Percentiles rank a stretch among this genome's conserved stretches.
phyloP scores from a whole-genome alignment of 2,888 invertebrate genomes.

The Asteroscopus sphinx region DNA sequence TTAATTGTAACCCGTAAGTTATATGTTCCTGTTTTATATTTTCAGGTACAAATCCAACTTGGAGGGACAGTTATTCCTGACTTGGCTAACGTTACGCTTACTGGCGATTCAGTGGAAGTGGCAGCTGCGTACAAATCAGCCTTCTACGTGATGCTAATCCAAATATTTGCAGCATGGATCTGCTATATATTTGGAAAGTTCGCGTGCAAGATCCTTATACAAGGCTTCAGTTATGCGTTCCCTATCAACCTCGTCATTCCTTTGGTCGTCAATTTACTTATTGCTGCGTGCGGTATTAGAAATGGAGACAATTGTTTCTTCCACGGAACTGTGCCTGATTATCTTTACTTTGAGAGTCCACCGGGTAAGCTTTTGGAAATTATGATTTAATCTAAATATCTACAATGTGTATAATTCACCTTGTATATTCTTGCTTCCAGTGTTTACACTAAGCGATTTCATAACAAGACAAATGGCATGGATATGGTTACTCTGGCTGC shows the following conservation, averaged over 20 bases:
- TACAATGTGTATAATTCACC: constrained; percentile 1
- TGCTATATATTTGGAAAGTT: constrained; percentile 98
- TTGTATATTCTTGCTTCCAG: constrained; percentile 68
- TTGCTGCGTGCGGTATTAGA: constrained; percentile 96
- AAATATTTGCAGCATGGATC: constrained; percentile 95
- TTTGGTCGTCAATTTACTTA: constrained; percentile 95
- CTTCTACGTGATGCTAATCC: constrained; percentile 94
- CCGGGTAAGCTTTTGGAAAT: constrained; percentile 77
- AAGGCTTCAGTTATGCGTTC: constrained; percentile 99
- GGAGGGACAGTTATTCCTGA: constrained; percentile 92
- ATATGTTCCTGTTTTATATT: constrained; percentile 5
- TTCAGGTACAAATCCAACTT: constrained; percentile 90
- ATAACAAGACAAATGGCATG: constrained; percentile 96
- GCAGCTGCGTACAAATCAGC: constrained; percentile 93
- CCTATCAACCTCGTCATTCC: constrained; percentile 98
- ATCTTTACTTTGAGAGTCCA: constrained; percentile 97
- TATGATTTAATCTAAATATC: not conserved
- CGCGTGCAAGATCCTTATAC: constrained; percentile 98
- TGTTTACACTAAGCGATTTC: constrained; percentile 95
- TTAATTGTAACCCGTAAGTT: too few species aligned
- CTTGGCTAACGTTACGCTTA: constrained; percentile 93
- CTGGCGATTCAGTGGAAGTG: constrained; percentile 93
- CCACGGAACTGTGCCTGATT: constrained; percentile 95
- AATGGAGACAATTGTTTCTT: constrained; percentile 97
- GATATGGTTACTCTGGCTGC: constrained; percentile 97